Conservation (phyloP, 2,888 invertebrate species). For the Spilarctia lutea region DNA sequence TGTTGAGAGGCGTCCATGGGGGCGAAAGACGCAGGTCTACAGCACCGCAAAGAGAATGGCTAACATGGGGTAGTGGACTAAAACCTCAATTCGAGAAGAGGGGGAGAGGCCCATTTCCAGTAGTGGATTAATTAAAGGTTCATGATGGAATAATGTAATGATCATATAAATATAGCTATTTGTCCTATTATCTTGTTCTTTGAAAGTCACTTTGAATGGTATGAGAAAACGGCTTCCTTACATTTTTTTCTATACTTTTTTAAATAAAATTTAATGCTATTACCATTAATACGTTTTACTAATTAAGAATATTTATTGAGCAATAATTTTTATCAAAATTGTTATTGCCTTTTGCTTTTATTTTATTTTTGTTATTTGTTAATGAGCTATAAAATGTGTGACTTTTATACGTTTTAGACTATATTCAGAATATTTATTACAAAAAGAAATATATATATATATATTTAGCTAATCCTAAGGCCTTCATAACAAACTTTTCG, state of each 20-base stretch:
- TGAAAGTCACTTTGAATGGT: background rate
- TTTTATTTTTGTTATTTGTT: background rate
- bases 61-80: too few species aligned
- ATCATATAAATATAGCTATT: too few species aligned
- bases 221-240: background rate
- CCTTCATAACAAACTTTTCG: too few species aligned
- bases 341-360: background rate
- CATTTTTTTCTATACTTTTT: background rate
- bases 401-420: background rate
- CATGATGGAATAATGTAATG: too few species aligned
- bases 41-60: too few species aligned
- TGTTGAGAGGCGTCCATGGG: too few species aligned
- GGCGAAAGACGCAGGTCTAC: too few species aligned
- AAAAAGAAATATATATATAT: background rate
- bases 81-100: too few species aligned
- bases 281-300: background rate
- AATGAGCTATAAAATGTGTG: conserved; percentile 1
- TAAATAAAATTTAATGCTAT: background rate
- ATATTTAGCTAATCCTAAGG: background rate
- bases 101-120: too few species aligned
- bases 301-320: background rate
- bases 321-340: background rate
- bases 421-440: background rate
- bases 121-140: too few species aligned
- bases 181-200: background rate